Conservation (phyloP, 2,797 vertebrate genomes). For the Cetoscarus ocellatus region DNA sequence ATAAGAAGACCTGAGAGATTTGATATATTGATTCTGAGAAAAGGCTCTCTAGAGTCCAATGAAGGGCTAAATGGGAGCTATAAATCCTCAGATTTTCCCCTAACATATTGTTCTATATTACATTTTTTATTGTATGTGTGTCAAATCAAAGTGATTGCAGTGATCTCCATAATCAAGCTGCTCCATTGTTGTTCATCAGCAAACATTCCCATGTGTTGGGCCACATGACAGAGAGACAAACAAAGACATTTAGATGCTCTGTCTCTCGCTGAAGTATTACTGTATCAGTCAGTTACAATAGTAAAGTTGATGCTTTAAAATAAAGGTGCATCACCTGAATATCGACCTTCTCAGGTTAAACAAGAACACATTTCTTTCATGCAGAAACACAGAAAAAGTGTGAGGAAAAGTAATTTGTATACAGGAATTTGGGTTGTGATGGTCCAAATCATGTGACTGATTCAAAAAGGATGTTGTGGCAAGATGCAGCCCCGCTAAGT, state of each 20-base stretch:
- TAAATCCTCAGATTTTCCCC: background rate
- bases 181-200: slow-evolving; percentile 1
- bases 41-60: background rate
- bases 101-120: background rate
- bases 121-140: background rate
- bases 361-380: no score
- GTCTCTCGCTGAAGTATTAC: background rate
- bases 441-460: no score
- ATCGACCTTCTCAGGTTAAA: no score
- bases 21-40: slow-evolving; percentile 1
- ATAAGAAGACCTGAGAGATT: background rate
- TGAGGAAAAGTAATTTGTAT: no score
- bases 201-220: background rate
- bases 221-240: background rate
- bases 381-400: no score
- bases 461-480: no score
- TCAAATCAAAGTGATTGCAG: slow-evolving; percentile 9
- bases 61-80: background rate
- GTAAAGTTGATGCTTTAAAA: background rate
- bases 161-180: slow-evolving; percentile 13
- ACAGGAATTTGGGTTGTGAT: no score
- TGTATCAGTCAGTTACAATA: background rate
- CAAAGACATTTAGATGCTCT: background rate
- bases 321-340: background rate
- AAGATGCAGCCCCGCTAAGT: no score